Conservation (phyloP, 2,797 vertebrate genomes). For the Sylvilagus floridanus region DNA sequence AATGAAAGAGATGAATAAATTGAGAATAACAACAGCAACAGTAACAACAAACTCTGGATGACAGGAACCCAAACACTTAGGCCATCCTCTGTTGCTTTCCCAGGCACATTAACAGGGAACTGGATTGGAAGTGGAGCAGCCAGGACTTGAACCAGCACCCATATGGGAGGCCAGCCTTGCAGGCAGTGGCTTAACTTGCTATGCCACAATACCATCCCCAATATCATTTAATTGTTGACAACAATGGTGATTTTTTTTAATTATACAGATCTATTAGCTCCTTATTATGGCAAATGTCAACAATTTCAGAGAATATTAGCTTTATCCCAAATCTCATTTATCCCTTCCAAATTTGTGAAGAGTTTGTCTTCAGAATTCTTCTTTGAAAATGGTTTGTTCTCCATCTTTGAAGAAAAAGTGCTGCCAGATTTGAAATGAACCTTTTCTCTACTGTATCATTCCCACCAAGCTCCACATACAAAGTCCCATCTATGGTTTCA, state of each 20-base stretch:
- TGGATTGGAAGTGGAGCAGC: too few relatives aligned
- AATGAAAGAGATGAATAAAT: not conserved
- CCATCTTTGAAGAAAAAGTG: not conserved
- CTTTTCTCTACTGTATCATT: not conserved
- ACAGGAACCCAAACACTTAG: too few relatives aligned
- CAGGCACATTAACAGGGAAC: too few relatives aligned
- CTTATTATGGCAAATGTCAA: not conserved
- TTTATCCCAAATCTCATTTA: conserved; percentile 19
- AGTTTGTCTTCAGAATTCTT: conserved; percentile 19
- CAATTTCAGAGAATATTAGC: conserved; percentile 45
- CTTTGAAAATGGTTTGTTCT: not conserved
- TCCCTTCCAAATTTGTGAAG: not conserved
- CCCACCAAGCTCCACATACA: not conserved
- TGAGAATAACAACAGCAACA: not conserved
- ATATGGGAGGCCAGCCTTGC: too few relatives aligned
- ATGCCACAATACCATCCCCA: too few relatives aligned
- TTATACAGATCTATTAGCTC: not conserved
- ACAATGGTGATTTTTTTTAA: not conserved
- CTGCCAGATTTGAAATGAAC: not conserved
- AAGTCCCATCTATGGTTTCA: not conserved
- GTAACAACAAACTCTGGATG: not conserved
- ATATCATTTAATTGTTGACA: not conserved
- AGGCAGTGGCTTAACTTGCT: too few relatives aligned
- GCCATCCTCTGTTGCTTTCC: too few relatives aligned
- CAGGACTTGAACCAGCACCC: too few relatives aligned